Base-by-base conservation (phyloP, 2,113 vertebrate genomes). In the Coregonus clupeaformis region DNA sequence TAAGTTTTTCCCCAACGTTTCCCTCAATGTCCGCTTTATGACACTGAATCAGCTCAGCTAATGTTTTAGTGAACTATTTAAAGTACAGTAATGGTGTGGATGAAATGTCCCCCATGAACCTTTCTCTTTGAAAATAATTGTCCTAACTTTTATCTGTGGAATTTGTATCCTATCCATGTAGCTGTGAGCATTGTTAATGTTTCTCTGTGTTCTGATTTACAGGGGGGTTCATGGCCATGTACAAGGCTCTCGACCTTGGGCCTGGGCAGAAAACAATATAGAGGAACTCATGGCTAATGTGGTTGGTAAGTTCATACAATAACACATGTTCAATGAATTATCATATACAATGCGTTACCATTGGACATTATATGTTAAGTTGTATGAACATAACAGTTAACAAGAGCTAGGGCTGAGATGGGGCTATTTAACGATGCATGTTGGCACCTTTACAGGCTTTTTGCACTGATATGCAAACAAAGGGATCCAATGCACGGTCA, bases 181-280 rank as follows among this genome's bases (percentile, higher is more conserved):
- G 36, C 9, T 11, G 36, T 42, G 36, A 42, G 36, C 9, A 3
- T 42, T 52, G 16, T 52, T 52, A 60, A 11, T 4, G 45, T 47
- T 47, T 47, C 45, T 47, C 13, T n/a, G 18, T 24, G 4, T 24
- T n/a, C 16, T 67, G 14, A 20, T 68, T 87, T 93, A 70, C 88
- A 98, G 98, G 30, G 97, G 94, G 0, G 86, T 86, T 4, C 94
- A 97, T 5, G 97, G 98, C 13, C 97, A 98, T 81, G 86, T 85
- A 0, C 45, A 72, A 1, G 98, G 96, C 11, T 84, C 78, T 1
- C 94, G 95, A 0, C 97, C 96, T 0, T 99, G 97, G 97, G 94
- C 93, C 6, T 93, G 88, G 89, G 95, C 92, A 24, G 98, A 98
- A 0, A 93, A 98, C 70, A 93, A 86, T 77, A 80, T 99, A 1